Percentiles rank a stretch among this genome's conserved stretches.
phyloP scores from a whole-genome alignment of 2,113 vertebrate genomes.

The Pollachius pollachius region DNA sequence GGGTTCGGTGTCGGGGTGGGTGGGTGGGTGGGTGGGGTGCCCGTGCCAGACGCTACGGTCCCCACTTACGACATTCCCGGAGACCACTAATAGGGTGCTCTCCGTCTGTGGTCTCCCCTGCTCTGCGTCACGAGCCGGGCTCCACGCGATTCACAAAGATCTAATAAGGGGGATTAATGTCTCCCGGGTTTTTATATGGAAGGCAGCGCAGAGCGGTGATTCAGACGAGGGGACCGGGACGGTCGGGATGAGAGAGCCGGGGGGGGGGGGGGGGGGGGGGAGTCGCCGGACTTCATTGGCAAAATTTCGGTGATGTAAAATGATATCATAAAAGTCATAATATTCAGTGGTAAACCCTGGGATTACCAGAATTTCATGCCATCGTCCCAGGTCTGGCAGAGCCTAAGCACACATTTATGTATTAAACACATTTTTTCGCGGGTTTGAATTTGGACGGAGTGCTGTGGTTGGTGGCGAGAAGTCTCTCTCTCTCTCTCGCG shows the following conservation, averaged over 20 bases:
- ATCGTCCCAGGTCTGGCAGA: slow-evolving; percentile 15
- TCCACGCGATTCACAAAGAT: slow-evolving; percentile 45
- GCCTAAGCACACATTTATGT: slow-evolving; percentile 15
- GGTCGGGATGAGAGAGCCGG: neutral
- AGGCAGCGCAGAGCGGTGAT: slow-evolving; percentile 24
- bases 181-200: slow-evolving; percentile 39
- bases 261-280: slow-evolving; percentile 24
- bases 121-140: slow-evolving; percentile 53
- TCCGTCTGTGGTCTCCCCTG: slow-evolving; percentile 44
- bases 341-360: slow-evolving; percentile 19
- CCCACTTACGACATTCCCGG: slow-evolving; percentile 53
- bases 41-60: slow-evolving; percentile 49
- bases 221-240: slow-evolving; percentile 25
- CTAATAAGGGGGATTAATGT: slow-evolving; percentile 42
- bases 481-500: too few species aligned
- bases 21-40: neutral
- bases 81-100: slow-evolving; percentile 51
- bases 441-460: neutral
- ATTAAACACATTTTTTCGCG: too few species aligned
- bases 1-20: too few species aligned
- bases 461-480: neutral
- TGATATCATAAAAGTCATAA: slow-evolving; percentile 8
- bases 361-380: slow-evolving; percentile 20
- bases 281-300: slow-evolving; percentile 11
- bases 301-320: slow-evolving; percentile 16